phyloP scores from a whole-genome alignment of 64 coral and sea anemone species.

The Pachyseris speciosa region DNA sequence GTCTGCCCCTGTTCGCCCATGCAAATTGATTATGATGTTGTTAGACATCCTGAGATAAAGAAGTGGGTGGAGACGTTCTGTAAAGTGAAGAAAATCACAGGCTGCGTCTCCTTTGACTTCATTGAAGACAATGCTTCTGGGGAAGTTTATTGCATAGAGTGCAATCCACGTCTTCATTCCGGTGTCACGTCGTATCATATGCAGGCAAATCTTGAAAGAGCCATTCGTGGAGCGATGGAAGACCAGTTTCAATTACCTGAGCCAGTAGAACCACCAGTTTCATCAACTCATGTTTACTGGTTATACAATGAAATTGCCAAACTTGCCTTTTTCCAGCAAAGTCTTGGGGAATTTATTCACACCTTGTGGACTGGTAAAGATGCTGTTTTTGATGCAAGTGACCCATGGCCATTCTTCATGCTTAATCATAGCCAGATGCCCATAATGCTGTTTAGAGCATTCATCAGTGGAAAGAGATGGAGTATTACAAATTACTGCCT shows the following conservation, averaged over 20 bases:
- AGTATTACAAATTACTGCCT: constrained; percentile 15
- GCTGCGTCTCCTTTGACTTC: constrained; percentile 59
- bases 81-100: constrained; percentile 54
- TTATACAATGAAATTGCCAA: constrained; percentile 62
- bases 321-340: constrained; percentile 20
- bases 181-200: constrained; percentile 4
- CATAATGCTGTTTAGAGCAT: constrained; percentile 6
- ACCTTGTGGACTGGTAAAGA: constrained; percentile 34
- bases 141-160: constrained; percentile 69
- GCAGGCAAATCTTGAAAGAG: constrained; percentile 37
- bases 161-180: constrained; percentile 68
- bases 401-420: constrained; percentile 63
- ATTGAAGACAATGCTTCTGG: constrained; percentile 31
- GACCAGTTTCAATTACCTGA: not conserved
- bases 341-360: not conserved
- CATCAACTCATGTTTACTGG: constrained; percentile 55
- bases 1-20: constrained; percentile 22
- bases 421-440: constrained; percentile 36
- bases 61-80: constrained; percentile 52
- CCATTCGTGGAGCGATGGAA: constrained; percentile 45
- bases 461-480: constrained; percentile 33
- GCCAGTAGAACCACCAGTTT: constrained; percentile 11
- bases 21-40: constrained; percentile 55
- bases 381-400: constrained; percentile 54
- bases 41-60: constrained; percentile 12